A percentile compares a stretch with the other conserved stretches of the same genome.
These are phyloP conservation scores for Epinephelus coioides DNA, from an alignment of 2,797 vertebrate genomes.

Conservation along the genomic window DNA sequence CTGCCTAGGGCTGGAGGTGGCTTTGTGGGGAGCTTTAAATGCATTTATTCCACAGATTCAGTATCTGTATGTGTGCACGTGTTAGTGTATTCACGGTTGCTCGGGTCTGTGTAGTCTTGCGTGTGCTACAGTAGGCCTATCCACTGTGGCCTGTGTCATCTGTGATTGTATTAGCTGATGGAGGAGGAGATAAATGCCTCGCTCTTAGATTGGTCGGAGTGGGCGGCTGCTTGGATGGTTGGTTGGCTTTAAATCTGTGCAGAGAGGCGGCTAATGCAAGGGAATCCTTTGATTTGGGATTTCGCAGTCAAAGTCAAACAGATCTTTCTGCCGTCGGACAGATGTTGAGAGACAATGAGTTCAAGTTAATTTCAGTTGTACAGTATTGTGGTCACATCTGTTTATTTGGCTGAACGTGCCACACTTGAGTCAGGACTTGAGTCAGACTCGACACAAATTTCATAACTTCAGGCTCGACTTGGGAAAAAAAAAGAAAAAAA, in stretches of 20 bases:
- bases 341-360: slow-evolving; percentile 67
- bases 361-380: slow-evolving; percentile 61
- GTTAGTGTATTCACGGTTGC: slow-evolving; percentile 47
- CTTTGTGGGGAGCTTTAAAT: slow-evolving; percentile 68
- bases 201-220: too few relatives aligned
- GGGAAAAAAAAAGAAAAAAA: too few relatives aligned
- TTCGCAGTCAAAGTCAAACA: slow-evolving; percentile 58
- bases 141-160: too few relatives aligned
- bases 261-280: slow-evolving; percentile 59
- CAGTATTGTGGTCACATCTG: slow-evolving; percentile 51
- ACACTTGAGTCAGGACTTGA: too few relatives aligned
- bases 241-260: slow-evolving; percentile 65
- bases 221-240: slow-evolving; percentile 53
- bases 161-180: too few relatives aligned
- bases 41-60: slow-evolving; percentile 53
- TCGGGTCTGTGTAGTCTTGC: slow-evolving; percentile 37
- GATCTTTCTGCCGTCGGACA: slow-evolving; percentile 58
- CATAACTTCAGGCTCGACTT: neutral
- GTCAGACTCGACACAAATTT: neutral
- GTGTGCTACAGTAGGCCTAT: slow-evolving; percentile 20
- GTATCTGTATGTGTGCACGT: slow-evolving; percentile 40
- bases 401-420: slow-evolving; percentile 32
- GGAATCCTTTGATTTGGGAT: slow-evolving; percentile 77
- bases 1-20: slow-evolving; percentile 61
- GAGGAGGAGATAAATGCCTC: too few relatives aligned